Percentiles rank a stretch among this genome's conserved stretches.
These are phyloP conservation scores for Apistogramma diplotaenia DNA, from an alignment of 2,113 vertebrate species.

Conservation along the genomic window DNA sequence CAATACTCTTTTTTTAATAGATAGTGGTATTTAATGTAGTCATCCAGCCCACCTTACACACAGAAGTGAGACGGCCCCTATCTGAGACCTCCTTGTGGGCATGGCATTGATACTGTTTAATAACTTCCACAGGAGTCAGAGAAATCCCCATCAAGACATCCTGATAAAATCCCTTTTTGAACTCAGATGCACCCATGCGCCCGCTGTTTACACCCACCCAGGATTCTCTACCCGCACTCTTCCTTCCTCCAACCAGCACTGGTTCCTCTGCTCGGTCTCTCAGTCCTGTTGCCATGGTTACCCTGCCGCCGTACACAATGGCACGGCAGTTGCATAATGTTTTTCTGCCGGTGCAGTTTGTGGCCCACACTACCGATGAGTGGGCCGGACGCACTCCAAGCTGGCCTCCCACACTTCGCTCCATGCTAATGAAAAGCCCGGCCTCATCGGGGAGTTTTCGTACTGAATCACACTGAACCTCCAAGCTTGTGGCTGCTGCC, in stretches of 20 bases:
- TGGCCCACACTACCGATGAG: slow-evolving; percentile 69
- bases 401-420: slow-evolving; percentile 68
- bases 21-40: rapidly evolving
- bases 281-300: slow-evolving; percentile 75
- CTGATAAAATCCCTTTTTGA: not conserved
- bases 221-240: slow-evolving; percentile 47
- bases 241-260: slow-evolving; percentile 41
- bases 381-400: slow-evolving; percentile 64
- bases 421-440: slow-evolving; percentile 69
- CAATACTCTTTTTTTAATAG: not conserved
- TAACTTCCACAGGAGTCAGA: not conserved
- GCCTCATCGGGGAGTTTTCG: slow-evolving; percentile 45
- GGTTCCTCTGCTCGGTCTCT: slow-evolving; percentile 46
- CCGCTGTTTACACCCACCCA: slow-evolving; percentile 14
- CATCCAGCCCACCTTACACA: rapidly evolving
- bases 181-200: not conserved
- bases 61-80: rapidly evolving
- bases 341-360: slow-evolving; percentile 61
- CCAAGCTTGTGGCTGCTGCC: not conserved
- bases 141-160: not conserved
- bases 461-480: slow-evolving; percentile 17
- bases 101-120: not conserved
- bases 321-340: slow-evolving; percentile 72
- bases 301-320: slow-evolving; percentile 68
- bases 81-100: not conserved